phyloP scores from a whole-genome alignment of 1,140 invertebrate species.

The Helicorthomorpha holstii region DNA sequence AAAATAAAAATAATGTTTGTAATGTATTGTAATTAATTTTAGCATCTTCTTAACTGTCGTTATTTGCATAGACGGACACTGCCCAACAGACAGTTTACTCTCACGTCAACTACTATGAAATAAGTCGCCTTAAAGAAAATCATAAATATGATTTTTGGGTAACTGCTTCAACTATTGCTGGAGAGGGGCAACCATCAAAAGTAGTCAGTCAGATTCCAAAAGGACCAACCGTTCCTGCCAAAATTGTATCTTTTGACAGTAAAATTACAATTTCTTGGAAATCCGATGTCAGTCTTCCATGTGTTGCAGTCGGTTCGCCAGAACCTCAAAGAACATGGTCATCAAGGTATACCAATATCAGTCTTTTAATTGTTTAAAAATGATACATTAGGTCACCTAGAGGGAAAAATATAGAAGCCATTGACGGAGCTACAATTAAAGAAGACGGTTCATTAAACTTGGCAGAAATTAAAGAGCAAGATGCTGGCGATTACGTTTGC shows the following conservation, averaged over 20 bases:
- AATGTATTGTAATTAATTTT: background rate
- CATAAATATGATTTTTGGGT: constrained; percentile 85
- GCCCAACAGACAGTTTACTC: too few species aligned
- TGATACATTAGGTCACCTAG: background rate
- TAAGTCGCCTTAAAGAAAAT: constrained; percentile 59
- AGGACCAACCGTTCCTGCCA: constrained; percentile 59
- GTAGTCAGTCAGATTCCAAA: constrained; percentile 62
- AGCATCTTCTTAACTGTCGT: background rate
- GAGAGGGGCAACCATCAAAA: constrained; percentile 75
- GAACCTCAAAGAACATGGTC: constrained; percentile 67
- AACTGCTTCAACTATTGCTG: constrained; percentile 78
- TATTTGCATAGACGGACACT: background rate
- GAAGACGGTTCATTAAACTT: constrained; percentile 69
- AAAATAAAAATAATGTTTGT: background rate
- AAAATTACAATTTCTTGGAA: constrained; percentile 75
- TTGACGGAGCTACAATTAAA: constrained; percentile 11
- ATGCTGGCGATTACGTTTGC: constrained; percentile 68
- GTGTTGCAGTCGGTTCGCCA: constrained; percentile 74
- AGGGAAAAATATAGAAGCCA: background rate
- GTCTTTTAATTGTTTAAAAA: background rate
- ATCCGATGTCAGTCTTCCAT: constrained; percentile 77
- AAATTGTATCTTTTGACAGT: constrained; percentile 81
- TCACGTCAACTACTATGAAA: constrained; percentile 39
- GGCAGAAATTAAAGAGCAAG: constrained; percentile 65
- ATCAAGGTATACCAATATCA: background rate